These are phyloP conservation scores for Podilymbus podiceps DNA, from an alignment of 2,113 vertebrate genomes.

Conservation along the genomic window DNA sequence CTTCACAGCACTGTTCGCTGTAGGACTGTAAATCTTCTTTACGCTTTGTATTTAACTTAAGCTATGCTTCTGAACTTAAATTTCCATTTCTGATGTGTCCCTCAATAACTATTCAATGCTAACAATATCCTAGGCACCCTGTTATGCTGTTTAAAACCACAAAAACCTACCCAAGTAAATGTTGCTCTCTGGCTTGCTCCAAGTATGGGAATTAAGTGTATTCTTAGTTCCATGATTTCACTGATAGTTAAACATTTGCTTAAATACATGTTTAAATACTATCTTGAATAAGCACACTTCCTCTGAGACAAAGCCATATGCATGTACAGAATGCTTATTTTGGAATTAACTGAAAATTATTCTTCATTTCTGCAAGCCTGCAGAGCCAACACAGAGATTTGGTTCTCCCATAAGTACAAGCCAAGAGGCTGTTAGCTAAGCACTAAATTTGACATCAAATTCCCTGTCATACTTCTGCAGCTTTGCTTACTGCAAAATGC, in stretches of 20 bases:
- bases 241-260: neutral
- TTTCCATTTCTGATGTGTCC: neutral
- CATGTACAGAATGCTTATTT: slow-evolving; percentile 3
- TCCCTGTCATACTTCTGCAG: neutral
- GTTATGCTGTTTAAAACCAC: neutral
- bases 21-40: neutral
- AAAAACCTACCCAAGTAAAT: neutral
- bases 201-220: neutral
- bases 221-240: slow-evolving; percentile 1
- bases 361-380: neutral
- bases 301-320: neutral
- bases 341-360: slow-evolving; percentile 13
- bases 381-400: neutral
- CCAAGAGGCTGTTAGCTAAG: neutral
- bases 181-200: neutral
- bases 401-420: neutral
- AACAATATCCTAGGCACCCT: neutral
- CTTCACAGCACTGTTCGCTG: neutral
- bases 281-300: neutral
- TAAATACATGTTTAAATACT: neutral
- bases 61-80: neutral
- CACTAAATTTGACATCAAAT: neutral
- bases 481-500: neutral
- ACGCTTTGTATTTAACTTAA: neutral
- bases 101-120: neutral